A percentile compares a stretch with the other conserved stretches of the same genome.
Evolutionary conservation across 2,797 vertebrate species (phyloP).

Genomic region (Erethizon dorsatum): DNA sequence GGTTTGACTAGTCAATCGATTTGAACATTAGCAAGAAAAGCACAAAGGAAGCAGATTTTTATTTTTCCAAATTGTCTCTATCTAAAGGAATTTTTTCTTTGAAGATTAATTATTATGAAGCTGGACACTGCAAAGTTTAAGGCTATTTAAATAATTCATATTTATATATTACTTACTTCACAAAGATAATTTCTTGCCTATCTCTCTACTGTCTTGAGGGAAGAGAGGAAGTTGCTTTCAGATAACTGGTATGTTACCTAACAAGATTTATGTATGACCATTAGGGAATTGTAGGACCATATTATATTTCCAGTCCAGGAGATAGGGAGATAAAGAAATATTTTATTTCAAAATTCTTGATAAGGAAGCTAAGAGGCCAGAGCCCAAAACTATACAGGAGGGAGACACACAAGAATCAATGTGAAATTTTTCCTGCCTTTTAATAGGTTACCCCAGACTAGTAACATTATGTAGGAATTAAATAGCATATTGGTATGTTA

Average conservation of each 20-base stretch:
- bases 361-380: conserved; percentile 57
- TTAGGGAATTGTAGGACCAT: conserved; percentile 75
- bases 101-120: conserved; percentile 75
- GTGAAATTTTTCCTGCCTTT: neutral
- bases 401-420: conserved; percentile 34
- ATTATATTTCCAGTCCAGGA: conserved; percentile 61
- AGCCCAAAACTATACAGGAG: neutral
- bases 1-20: neutral
- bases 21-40: conserved; percentile 13
- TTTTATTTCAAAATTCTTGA: conserved; percentile 73
- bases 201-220: conserved; percentile 64
- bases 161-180: conserved; percentile 80
- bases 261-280: conserved; percentile 71
- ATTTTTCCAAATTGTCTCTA: neutral
- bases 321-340: conserved; percentile 53
- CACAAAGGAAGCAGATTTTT: conserved; percentile 6
- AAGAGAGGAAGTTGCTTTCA: conserved; percentile 68
- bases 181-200: conserved; percentile 73
- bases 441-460: conserved; percentile 31
- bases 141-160: conserved; percentile 77
- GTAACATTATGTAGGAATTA: conserved; percentile 45
- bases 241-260: conserved; percentile 77
- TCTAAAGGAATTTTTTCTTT: conserved; percentile 68
- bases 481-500: conserved; percentile 18
- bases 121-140: conserved; percentile 68